phyloP scores from a whole-genome alignment of 2,797 vertebrate genomes.

The Gephyroberyx darwinii region DNA sequence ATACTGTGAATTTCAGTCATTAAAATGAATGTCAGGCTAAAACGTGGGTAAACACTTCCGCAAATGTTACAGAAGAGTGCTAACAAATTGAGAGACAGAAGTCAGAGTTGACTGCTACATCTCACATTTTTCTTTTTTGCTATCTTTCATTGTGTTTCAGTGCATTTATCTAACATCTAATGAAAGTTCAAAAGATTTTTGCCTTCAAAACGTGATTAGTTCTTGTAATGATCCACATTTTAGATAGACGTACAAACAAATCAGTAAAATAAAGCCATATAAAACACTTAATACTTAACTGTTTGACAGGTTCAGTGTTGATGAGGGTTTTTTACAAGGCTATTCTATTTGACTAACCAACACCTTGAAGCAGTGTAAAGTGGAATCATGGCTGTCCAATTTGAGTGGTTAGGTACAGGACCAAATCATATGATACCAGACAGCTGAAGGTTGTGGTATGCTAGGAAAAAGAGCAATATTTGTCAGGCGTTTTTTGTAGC shows the following conservation, averaged over 20 bases:
- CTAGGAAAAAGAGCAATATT: not conserved
- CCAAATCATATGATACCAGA: constrained; percentile 66
- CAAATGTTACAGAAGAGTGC: constrained; percentile 10
- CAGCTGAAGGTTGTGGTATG: constrained; percentile 6
- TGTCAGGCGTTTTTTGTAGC: too few relatives aligned
- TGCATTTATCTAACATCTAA: not conserved
- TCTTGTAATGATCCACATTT: not conserved
- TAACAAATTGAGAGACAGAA: constrained; percentile 11
- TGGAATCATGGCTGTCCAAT: constrained; percentile 67
- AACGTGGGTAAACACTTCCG: too few relatives aligned
- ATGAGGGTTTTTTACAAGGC: not conserved
- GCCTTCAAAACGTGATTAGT: not conserved
- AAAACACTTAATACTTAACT: too few relatives aligned
- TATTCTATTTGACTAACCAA: not conserved
- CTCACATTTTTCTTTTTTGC: not conserved
- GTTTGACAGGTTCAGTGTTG: not conserved
- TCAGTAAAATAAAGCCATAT: too few relatives aligned
- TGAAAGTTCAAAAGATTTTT: not conserved
- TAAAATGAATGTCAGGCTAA: too few relatives aligned
- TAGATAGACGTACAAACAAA: too few relatives aligned
- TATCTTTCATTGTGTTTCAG: not conserved
- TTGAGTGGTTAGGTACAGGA: constrained; percentile 34
- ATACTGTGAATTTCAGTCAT: too few relatives aligned
- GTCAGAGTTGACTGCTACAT: constrained; percentile 22
- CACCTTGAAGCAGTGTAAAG: constrained; percentile 27